Percentiles rank a stretch among this genome's conserved stretches.
Evolutionary conservation across 2,888 invertebrate species (phyloP).

Genomic region (Chesias legatella): DNA sequence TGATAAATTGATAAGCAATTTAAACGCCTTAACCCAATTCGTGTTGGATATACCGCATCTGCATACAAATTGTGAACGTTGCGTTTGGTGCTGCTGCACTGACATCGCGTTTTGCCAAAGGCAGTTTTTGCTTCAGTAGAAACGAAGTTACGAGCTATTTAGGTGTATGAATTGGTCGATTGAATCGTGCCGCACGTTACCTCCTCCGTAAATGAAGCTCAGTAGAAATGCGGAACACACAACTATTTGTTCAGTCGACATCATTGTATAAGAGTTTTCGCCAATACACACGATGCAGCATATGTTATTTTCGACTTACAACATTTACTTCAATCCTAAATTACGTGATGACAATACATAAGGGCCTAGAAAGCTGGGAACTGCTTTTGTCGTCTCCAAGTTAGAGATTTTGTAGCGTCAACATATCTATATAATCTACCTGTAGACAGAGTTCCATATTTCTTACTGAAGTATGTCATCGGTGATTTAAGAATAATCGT

Average conservation of each 20-base stretch:
- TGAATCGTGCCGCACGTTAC: constrained; percentile 56
- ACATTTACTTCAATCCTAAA: constrained; percentile 73
- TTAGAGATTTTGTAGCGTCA: constrained; percentile 16
- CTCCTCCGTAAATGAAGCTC: constrained; percentile 71
- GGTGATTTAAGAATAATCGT: constrained; percentile 20
- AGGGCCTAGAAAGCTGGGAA: constrained; percentile 48
- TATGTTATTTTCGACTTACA: constrained; percentile 76
- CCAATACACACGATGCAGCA: constrained; percentile 67
- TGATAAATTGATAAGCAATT: constrained; percentile 19
- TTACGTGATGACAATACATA: constrained; percentile 72
- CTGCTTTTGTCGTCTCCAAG: constrained; percentile 24
- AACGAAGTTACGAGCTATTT: constrained; percentile 32
- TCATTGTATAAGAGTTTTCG: constrained; percentile 78
- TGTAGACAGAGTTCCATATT: not conserved
- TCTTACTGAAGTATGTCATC: constrained; percentile 7
- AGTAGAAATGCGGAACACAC: constrained; percentile 79
- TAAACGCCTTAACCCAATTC: constrained; percentile 15
- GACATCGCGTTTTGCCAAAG: constrained; percentile 10
- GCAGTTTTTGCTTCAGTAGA: constrained; percentile 19
- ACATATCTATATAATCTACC: not conserved
- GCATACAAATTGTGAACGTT: constrained; percentile 5
- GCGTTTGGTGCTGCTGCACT: constrained; percentile 7
- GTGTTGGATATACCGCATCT: constrained; percentile 12
- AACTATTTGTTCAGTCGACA: constrained; percentile 77
- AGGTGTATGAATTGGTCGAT: constrained; percentile 42